A percentile compares a stretch with the other conserved stretches of the same genome.
phyloP scores from a whole-genome alignment of 2,113 vertebrate genomes.

The Pangasianodon gigas region DNA sequence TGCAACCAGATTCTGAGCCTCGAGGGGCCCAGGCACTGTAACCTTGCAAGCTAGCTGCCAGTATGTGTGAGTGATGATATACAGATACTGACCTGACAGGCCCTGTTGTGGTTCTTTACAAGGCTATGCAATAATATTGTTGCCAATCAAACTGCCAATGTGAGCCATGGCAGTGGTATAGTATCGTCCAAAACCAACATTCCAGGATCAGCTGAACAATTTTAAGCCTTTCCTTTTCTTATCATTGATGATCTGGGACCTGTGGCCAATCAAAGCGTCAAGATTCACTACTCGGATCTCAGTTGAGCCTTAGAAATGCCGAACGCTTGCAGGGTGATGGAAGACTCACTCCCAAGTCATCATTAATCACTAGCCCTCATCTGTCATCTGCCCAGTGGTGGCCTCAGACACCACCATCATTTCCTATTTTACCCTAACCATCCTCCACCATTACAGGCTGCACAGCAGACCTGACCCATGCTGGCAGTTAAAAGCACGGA shows the following conservation, averaged over 20 bases:
- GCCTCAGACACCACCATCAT: constrained; percentile 48
- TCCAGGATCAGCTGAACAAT: constrained; percentile 1
- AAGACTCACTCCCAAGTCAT: constrained; percentile 73
- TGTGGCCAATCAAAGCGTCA: constrained; percentile 15
- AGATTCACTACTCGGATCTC: constrained; percentile 28
- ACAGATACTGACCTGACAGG: constrained; percentile 33
- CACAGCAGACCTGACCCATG: neutral
- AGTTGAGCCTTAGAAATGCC: neutral
- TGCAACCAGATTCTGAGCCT: constrained; percentile 33
- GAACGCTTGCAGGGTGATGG: constrained; percentile 61
- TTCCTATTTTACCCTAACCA: constrained; percentile 10
- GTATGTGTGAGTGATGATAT: constrained; percentile 57
- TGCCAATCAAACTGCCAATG: constrained; percentile 59
- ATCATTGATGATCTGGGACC: constrained; percentile 28
- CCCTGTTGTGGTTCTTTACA: constrained; percentile 55
- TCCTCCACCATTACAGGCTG: constrained; percentile 24
- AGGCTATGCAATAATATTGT: constrained; percentile 64
- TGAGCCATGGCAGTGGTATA: constrained; percentile 36
- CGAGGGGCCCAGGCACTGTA: constrained; percentile 10
- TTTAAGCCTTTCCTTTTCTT: neutral
- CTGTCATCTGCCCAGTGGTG: constrained; percentile 67
- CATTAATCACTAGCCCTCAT: constrained; percentile 78
- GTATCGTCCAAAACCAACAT: neutral
- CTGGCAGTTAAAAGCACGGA: constrained; percentile 20
- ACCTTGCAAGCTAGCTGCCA: constrained; percentile 61